Conservation (phyloP, 2,113 vertebrate species). For the Bombycilla garrulus region DNA sequence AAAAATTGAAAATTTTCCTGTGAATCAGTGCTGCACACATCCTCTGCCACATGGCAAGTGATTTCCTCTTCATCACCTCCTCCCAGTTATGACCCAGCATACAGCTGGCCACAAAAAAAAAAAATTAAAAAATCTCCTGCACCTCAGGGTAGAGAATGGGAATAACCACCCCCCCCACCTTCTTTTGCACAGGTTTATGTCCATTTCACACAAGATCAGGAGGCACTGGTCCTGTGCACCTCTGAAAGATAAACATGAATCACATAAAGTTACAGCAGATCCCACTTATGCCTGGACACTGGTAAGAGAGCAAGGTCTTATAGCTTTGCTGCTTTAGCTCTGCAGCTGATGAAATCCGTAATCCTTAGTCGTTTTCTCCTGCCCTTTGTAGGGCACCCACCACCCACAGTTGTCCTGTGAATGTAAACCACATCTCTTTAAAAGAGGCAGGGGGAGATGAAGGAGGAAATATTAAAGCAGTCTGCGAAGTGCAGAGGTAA, state of each 20-base stretch:
- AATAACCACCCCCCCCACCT: neutral
- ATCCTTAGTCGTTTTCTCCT: neutral
- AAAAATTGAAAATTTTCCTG: neutral
- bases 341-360: neutral
- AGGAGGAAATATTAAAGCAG: neutral
- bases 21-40: neutral
- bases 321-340: neutral
- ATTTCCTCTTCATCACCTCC: neutral
- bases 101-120: neutral
- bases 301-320: neutral
- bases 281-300: neutral
- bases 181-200: neutral
- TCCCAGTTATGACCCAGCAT: neutral
- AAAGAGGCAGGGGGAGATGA: neutral
- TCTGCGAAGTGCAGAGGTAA: neutral
- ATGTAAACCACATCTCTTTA: neutral
- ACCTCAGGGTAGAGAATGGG: neutral
- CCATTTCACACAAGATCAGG: neutral
- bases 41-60: neutral
- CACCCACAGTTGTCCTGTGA: neutral
- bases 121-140: neutral
- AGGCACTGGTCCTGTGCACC: neutral
- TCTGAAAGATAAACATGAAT: neutral
- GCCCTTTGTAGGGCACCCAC: neutral
- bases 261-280: neutral